Evolutionary conservation across 2,113 vertebrate species (phyloP), one percentile per base, ranked within the genome.

Genomic region (Xenus cinereus): DNA sequence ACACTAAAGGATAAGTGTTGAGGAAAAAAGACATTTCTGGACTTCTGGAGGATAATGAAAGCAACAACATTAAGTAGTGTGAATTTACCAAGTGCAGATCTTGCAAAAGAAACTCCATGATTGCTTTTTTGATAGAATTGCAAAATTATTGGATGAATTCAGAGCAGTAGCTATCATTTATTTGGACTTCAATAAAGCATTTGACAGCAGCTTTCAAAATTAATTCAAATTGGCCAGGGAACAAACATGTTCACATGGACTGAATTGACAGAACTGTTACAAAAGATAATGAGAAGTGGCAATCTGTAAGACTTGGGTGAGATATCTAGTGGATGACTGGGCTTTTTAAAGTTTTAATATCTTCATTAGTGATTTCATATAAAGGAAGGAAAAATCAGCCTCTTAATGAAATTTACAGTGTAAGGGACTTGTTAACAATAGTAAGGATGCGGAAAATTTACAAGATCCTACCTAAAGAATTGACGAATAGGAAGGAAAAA

Each of bases 201-300:
- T 89, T 89, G 77, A 39, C 62, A 82, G 6, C 22, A 84, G 28
- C 45, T 95, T 84, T 95, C 66, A n/a, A 95, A 92, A 82, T 69
- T 59, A 76, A 57, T 92, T 92, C 22, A 68, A 56, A 53, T 24
- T 84, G 30, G 9, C 39, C n/a, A 33, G 74, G 80, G 46, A 76
- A 46, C 46, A 63, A 92, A 91, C 15, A 32, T 35, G 16, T 77
- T 94, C 77, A 66, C 22, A 39, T 7, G 35, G 35, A 62, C 21
- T 64, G 33, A 90, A 91, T 41, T 94, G 57, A 33, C 84, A 71
- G 68, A 84, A 67, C 43, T 8, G 20, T 51, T 91, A 85, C 46
- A 64, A 75, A 87, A 91, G 57, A 50, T 85, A 80, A 87, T 41
- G 50, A 87, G 15, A 54, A 82, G 45, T 69, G 56, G 24, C 27